Conservation (phyloP, 2,888 invertebrate genomes). For the Cloeon dipterum region DNA sequence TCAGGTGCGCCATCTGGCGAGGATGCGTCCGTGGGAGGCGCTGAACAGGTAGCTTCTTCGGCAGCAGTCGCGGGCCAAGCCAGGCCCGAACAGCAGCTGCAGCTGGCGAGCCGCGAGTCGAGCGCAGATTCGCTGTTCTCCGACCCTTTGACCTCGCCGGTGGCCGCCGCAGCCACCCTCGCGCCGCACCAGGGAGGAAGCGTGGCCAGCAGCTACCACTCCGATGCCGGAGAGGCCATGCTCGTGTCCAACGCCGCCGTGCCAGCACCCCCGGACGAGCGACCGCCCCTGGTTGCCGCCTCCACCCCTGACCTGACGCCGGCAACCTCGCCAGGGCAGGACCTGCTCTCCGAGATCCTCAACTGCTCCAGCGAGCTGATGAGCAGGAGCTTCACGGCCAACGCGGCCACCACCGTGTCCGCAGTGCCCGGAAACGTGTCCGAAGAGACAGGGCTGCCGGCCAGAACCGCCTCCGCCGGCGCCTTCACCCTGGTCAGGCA, state of each 20-base stretch:
- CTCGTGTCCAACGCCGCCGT: background rate
- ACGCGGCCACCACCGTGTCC: constrained; percentile 16
- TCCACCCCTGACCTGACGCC: constrained; percentile 8
- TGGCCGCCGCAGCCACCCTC: background rate
- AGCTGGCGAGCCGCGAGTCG: constrained; percentile 29
- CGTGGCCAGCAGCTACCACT: constrained; percentile 8
- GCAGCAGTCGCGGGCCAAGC: constrained; percentile 9
- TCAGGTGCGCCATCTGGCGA: constrained; percentile 2
- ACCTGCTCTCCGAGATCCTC: constrained; percentile 7
- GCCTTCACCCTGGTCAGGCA: constrained; percentile 34
- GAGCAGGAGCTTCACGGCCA: constrained; percentile 10
- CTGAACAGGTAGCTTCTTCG: too few species aligned
- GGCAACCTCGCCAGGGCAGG: constrained; percentile 6
- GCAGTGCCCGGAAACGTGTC: too few species aligned
- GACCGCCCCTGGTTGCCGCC: constrained; percentile 8
- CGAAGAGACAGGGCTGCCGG: background rate
- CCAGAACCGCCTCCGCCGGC: constrained; percentile 19
- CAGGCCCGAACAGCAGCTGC: background rate
- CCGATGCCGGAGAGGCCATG: constrained; percentile 6
- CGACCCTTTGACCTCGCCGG: constrained; percentile 33
- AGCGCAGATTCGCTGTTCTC: constrained; percentile 54
- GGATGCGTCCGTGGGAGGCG: too few species aligned
- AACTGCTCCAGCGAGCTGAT: constrained; percentile 8
- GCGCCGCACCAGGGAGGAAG: constrained; percentile 3
- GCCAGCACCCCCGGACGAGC: background rate